Evolutionary conservation across 2,797 vertebrate genomes (phyloP).

Genomic region (Cetoscarus ocellatus): DNA sequence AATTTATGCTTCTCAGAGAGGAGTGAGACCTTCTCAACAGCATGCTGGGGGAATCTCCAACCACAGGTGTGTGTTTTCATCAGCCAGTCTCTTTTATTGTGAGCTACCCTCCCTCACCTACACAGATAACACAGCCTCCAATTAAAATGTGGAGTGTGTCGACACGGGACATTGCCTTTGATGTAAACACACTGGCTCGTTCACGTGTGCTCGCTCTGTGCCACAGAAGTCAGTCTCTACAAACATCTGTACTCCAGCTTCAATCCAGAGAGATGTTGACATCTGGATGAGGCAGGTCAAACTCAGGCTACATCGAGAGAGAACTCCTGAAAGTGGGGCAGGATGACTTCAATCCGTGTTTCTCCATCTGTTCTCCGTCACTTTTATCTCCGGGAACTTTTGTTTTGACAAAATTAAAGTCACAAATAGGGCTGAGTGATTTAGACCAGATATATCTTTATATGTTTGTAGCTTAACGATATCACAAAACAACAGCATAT

Average conservation of each 20-base stretch:
- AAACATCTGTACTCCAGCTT: conserved; percentile 42
- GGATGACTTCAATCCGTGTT: conserved; percentile 4
- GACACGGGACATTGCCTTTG: conserved; percentile 58
- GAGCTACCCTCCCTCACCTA: conserved; percentile 49
- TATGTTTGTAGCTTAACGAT: too few relatives aligned
- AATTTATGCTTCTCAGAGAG: conserved; percentile 65
- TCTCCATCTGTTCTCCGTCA: not conserved
- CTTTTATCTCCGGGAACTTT: not conserved
- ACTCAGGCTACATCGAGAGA: conserved; percentile 12
- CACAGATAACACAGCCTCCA: conserved; percentile 60
- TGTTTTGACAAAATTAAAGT: conserved; percentile 14
- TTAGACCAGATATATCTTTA: too few relatives aligned
- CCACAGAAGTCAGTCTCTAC: conserved; percentile 9
- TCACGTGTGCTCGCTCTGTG: conserved; percentile 17
- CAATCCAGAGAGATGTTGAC: conserved; percentile 34
- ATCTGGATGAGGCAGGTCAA: conserved; percentile 36
- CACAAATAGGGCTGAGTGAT: not conserved
- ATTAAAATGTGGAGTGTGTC: conserved; percentile 57
- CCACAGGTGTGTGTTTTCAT: conserved; percentile 72
- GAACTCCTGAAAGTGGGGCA: conserved; percentile 10
- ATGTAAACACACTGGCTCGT: conserved; percentile 61
- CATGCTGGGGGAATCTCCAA: conserved; percentile 59
- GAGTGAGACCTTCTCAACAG: conserved; percentile 44
- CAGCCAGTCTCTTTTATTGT: conserved; percentile 83
- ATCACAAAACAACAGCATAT: too few relatives aligned